Evolutionary conservation across 2,113 vertebrate genomes (phyloP), one percentile per base, ranked within the genome.

Genomic region (Mobula hypostoma): DNA sequence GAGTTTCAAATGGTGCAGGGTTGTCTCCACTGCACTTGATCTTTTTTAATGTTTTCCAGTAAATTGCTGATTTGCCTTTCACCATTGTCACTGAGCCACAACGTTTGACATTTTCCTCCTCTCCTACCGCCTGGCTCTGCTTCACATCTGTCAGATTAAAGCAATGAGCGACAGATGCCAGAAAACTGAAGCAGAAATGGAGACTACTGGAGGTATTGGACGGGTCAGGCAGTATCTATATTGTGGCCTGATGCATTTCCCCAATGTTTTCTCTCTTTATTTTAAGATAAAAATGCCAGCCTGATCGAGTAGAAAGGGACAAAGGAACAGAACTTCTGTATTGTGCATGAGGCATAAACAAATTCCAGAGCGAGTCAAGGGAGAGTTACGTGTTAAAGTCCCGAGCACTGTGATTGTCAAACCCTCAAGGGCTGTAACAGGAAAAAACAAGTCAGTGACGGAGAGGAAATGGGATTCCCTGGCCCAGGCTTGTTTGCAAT

Each of bases 381-480:
- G 83, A 56, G 15, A 61, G 14, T 87, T n/a, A 56, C 12, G 24
- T 12, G 24, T 61, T 5, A 4, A n/a, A 87, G 8, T 87, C 24
- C 56, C 14, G 24, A 87, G 56, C 83, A 61, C 61, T 66, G 2
- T n/a, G 61, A 19, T 66, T 14, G 63, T 68, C 61, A 32, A 19
- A 66, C 15, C 85, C 15, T 68, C 15, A 5, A 17, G 61, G 58
- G n/a, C 85, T 90, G 61, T 17, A 68, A 90, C 85, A 68, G 85
- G 85, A 36, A 90, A 66, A 90, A 68, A 90, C 85, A 90, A 90
- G 85, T n/a, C 0, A 36, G 14, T 90, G 85, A 90, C 61, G 61
- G 29, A 90, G 56, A 61, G 56, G 56, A 29, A 61, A 85, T 85
- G 85, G 85, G 85, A 36, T 90, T 90, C 85, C 85, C 85, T n/a